Evolutionary conservation across 1,140 invertebrate species (phyloP), one percentile per base, ranked within the genome.

Genomic region (Sarcophaga peregrina): DNA sequence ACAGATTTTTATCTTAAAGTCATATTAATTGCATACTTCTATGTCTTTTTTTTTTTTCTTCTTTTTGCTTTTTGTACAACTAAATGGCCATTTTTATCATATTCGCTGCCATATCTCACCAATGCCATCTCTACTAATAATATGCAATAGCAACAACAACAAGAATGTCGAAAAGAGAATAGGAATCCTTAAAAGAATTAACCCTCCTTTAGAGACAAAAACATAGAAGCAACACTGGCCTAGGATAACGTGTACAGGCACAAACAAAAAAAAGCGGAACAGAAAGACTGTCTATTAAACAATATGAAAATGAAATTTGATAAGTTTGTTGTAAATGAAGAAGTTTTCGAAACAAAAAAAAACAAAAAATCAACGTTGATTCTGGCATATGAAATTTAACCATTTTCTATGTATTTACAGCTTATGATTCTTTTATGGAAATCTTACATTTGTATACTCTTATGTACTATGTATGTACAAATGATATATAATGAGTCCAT

Each of bases 281-380:
- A 37, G 4, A 37, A 37, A 37, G 25, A 37, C 25, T 37, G 25
- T 37, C 25, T 37, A 37, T 37, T 37, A 37, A 58, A 58, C 54
- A 58, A 68, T 68, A 68, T 68, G 62, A 68, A 68, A 68, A 68
- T 68, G 62, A 68, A 68, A 68, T 68, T 25, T 68, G 62, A 68
- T 68, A 68, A 68, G n/a, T 68, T 68, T 68, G 25, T 37, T 37
- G 62, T 68, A 68, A 68, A 68, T 20, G 62, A 68, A 20, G 62
- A 68, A 68, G 62, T 20, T 20, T 20, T n/a, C n/a, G n/a, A 20
- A 25, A 68, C 9, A 37, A 37, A 37, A 37, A 37, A 37, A 37
- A 37, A 68, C 9, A 37, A 37, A 37, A 37, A 37, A 37, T 2
- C 1, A 37, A 37, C 25, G 4, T 37, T 37, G 25, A 37, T 37